Evolutionary conservation across 2,797 vertebrate genomes (phyloP).

Genomic region (Sciurus carolinensis): DNA sequence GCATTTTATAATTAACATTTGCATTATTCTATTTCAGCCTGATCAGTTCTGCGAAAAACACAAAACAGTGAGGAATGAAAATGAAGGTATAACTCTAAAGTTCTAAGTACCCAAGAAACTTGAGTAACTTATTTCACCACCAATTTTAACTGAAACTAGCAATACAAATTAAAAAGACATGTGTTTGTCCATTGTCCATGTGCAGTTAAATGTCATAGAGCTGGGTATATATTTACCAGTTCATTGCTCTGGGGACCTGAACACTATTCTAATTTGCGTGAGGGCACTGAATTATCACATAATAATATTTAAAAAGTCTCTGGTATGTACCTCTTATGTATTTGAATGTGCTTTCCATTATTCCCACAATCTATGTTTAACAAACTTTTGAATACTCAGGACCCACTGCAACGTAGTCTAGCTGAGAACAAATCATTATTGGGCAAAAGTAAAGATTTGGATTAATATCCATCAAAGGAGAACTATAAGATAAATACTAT

Average conservation of each 20-base stretch:
- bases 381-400: neutral
- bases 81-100: neutral
- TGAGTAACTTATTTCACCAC: slow-evolving; percentile 16
- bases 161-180: neutral
- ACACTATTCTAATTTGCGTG: neutral
- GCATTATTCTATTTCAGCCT: neutral
- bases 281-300: neutral
- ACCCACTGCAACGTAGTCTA: neutral
- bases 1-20: neutral
- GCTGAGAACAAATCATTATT: neutral
- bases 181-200: neutral
- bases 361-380: neutral
- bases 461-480: neutral
- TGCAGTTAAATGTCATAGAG: neutral
- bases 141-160: neutral
- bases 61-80: neutral
- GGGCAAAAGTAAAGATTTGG: neutral
- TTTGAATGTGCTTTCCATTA: neutral
- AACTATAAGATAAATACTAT: neutral
- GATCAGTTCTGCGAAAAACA: neutral
- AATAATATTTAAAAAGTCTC: neutral
- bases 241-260: neutral
- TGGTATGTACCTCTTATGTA: neutral
- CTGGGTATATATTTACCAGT: neutral
- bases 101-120: neutral